Evolutionary conservation across 1,140 invertebrate genomes (phyloP), one percentile per base, ranked within the genome.

Genomic region (Phthorimaea operculella): DNA sequence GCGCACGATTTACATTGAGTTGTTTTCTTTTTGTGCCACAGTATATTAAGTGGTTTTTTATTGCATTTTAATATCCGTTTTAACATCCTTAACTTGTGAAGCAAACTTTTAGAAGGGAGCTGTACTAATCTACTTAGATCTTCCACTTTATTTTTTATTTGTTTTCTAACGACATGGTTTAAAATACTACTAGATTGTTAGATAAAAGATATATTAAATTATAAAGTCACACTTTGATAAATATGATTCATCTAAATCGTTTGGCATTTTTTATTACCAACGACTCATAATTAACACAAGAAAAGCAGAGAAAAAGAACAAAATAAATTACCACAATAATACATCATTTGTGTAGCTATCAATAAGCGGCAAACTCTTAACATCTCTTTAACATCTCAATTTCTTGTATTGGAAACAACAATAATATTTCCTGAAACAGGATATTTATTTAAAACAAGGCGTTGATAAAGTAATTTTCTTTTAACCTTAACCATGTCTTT

Each of bases 401-500:
- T 74, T 76, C 77, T 80, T 76, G 79, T 82, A 80, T 83, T 73
- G 71, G 71, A 79, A 79, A 82, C 72, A 80, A 80, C 79, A 81
- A 85, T 79, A 83, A 83, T 84, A 84, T 81, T 82, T 85, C 82
- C 82, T 82, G 82, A 85, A 85, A 85, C 78, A 76, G 79, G 79
- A 83, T 81, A 85, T 85, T 85, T 85, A 82, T 85, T 85, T 82
- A 82, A 85, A 85, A 83, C 82, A 82, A 85, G 82, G 77, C 79
- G 82, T 82, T 85, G 82, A 85, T 85, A 83, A 85, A 85, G 79
- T 85, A 85, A 85, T 85, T 85, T 85, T 85, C 79, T 85, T 85
- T 85, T 82, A 83, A 85, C 82, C 82, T 83, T 85, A 82, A 85
- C 79, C 82, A 77, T 85, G 79, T 85, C 79, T 85, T 85, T 82